Base-by-base conservation (phyloP, 2,888 invertebrate genomes). In the Oligia latruncula region DNA sequence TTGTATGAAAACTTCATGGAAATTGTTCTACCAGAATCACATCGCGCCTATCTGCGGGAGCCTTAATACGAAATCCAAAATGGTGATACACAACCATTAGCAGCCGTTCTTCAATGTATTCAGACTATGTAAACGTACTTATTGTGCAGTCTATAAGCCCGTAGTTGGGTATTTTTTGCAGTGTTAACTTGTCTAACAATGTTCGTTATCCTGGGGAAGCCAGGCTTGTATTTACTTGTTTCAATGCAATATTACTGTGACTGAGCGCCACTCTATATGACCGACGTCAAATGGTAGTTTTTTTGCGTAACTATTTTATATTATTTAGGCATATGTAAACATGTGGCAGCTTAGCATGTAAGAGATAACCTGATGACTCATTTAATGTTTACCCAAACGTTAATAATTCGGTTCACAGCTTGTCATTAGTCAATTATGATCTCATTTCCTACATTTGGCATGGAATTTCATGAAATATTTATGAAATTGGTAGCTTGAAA, bases 191-290 rank as follows among this genome's bases (percentile, higher is more conserved):
- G 46, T 67, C 68, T 81, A 79, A 83, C 77, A 83, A 77, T 65
- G 23, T 70, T 80, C 17, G 66, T 78, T 76, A 67, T 76, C 29
- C 71, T 86, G 62, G 55, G 71, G 43, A 60, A 71, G 65, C 71
- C 80, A 85, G 71, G 55, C 70, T 78, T 83, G 60, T 83, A 77
- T 77, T 79, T 79, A 68, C 20, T 75, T 74, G 65, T 77, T 80
- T 80, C 43, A 81, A 78, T 67, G 81, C 64, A 81, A 78, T 79
- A 49, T 82, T 78, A 43, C 71, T 78, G 81, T 76, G 52, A 76
- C 52, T 75, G 83, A 87, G 78, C 81, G 60, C 76, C 76, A 77
- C 77, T 86, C 74, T 77, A 60, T 86, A 52, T 77, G 71, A 9
- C 40, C 62, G 78, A 76, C 70, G 55, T 65, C 46, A 29, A 58